Base-by-base conservation (phyloP, 1,140 invertebrate genomes). In the Centruroides sculpturatus region DNA sequence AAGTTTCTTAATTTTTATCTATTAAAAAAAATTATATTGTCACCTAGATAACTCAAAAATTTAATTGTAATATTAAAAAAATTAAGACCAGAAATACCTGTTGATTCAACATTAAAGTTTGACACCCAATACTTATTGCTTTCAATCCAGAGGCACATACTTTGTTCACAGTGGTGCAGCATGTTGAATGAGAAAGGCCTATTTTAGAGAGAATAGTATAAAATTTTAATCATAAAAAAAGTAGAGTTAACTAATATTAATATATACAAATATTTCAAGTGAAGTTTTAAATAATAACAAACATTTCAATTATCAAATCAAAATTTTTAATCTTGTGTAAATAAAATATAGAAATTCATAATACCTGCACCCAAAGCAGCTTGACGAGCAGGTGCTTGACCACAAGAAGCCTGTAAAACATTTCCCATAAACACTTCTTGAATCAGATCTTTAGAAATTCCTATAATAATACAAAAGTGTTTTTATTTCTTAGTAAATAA, bases 71-170 rank as follows among this genome's bases (percentile, higher is more conserved):
- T 2, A 23, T 0, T 23, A 23, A 23, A 23, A 23, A 23, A 23
- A 23, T 23, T 23, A 23, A 23, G 23, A 23, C 0, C 23, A 23
- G 23, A 2, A 23, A 23, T 58, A 65, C 64, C 57, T 65, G 64
- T 35, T 76, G 71, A 11, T 80, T 75, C 68, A 71, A 73, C 73
- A 75, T 77, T 8, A 82, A 67, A 63, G 71, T 75, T 69, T 81
- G 79, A 52, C 78, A 71, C 13, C 76, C 80, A 53, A 82, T 66
- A 72, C 80, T 80, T 46, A 81, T 70, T 5, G 80, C 71, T 66
- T 82, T 82, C 76, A 82, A 75, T 35, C 80, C 80, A 50, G 79
- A 81, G 2, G 78, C 79, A 73, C 80, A 82, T 3, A 82, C 80
- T 73, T 82, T 82, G 66, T 82, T 82, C 2, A 82, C 67, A 6